phyloP scores from a whole-genome alignment of 1,140 invertebrate species.

The Eueides isabella region DNA sequence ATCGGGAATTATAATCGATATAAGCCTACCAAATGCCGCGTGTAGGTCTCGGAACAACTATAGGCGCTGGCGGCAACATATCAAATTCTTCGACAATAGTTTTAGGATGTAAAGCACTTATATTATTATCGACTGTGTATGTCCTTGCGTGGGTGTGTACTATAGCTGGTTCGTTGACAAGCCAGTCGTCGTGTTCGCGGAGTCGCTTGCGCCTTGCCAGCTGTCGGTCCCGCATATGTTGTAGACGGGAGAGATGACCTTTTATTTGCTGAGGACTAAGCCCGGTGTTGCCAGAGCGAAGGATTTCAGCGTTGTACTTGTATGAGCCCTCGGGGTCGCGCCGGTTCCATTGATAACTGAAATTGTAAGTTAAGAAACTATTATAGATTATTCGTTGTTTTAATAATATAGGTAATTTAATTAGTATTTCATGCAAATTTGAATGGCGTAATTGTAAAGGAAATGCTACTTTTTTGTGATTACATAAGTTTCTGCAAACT shows the following conservation, averaged over 20 bases:
- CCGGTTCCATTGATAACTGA: slow-evolving; percentile 73
- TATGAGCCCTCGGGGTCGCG: slow-evolving; percentile 75
- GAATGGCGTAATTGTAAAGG: too few relatives aligned
- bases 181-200: slow-evolving; percentile 61
- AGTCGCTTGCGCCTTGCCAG: slow-evolving; percentile 54
- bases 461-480: too few relatives aligned
- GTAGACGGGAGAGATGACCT: slow-evolving; percentile 63
- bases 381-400: background rate
- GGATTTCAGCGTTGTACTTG: slow-evolving; percentile 68
- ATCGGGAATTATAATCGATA: slow-evolving; percentile 23
- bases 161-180: slow-evolving; percentile 64
- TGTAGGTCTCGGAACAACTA: slow-evolving; percentile 47
- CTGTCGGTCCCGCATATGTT: slow-evolving; percentile 70
- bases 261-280: slow-evolving; percentile 72
- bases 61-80: slow-evolving; percentile 60
- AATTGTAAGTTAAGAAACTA: slow-evolving; percentile 26
- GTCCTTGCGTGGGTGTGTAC: slow-evolving; percentile 71
- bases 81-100: slow-evolving; percentile 80
- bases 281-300: slow-evolving; percentile 70
- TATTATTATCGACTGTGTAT: slow-evolving; percentile 74
- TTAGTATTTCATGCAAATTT: background rate
- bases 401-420: background rate
- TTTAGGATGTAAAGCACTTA: slow-evolving; percentile 78
- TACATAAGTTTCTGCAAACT: too few relatives aligned
- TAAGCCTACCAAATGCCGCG: slow-evolving; percentile 53